These are phyloP conservation scores for Lagopus leucura DNA, from an alignment of 2,113 vertebrate species.

Conservation along the genomic window DNA sequence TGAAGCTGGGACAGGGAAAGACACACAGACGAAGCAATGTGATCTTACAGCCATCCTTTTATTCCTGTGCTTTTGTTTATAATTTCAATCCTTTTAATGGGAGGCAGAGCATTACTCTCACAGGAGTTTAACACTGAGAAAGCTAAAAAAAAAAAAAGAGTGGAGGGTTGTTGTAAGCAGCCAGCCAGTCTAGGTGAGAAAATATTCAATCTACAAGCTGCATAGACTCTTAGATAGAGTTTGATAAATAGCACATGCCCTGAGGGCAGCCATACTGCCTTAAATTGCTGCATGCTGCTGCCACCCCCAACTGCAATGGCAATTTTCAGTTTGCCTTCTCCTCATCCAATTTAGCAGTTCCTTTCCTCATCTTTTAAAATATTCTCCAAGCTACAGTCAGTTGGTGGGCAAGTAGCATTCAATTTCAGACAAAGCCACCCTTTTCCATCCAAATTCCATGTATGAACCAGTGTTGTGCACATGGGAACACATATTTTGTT, in stretches of 20 bases:
- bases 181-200: background rate
- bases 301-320: background rate
- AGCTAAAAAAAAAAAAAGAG: background rate
- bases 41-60: background rate
- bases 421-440: background rate
- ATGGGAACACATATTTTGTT: background rate
- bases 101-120: background rate
- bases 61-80: background rate
- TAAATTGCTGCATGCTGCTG: background rate
- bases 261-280: background rate
- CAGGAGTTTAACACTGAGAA: background rate
- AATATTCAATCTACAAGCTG: background rate
- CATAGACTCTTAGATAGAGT: background rate
- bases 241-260: background rate
- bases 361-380: background rate
- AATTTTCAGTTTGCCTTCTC: background rate
- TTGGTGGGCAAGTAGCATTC: background rate
- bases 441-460: background rate
- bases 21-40: background rate
- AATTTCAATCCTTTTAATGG: background rate
- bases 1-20: background rate
- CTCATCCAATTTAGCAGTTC: background rate
- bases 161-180: background rate
- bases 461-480: fast-evolving
- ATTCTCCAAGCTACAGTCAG: background rate